Conservation (phyloP, 2,888 invertebrate genomes). For the Perithous albicinctus region DNA sequence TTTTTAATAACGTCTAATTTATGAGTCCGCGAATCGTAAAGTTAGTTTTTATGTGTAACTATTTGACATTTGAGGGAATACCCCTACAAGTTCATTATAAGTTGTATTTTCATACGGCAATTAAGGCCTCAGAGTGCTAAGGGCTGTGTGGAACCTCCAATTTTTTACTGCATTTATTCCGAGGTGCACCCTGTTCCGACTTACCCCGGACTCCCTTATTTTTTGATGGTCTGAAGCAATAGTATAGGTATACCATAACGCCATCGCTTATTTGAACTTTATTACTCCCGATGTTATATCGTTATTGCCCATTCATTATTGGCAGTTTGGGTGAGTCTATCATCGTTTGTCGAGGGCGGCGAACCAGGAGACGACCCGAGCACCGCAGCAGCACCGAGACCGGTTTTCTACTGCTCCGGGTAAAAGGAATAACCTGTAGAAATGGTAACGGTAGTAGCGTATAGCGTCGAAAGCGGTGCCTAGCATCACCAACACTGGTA, state of each 20-base stretch:
- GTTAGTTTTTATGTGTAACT: too few relatives aligned
- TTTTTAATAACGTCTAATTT: too few relatives aligned
- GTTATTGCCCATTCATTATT: conserved; percentile 67
- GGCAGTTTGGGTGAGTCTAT: conserved; percentile 61
- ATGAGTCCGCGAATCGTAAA: too few relatives aligned
- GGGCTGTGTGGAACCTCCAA: too few relatives aligned
- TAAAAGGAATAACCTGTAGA: conserved; percentile 56
- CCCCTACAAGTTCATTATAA: too few relatives aligned
- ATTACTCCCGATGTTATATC: conserved; percentile 65
- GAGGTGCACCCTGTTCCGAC: too few relatives aligned
- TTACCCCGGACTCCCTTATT: not conserved
- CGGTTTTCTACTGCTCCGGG: conserved; percentile 5
- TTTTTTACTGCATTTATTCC: too few relatives aligned
- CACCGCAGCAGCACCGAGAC: conserved; percentile 13
- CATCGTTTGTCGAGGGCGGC: conserved; percentile 59
- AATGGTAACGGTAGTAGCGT: conserved; percentile 6
- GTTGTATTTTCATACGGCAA: too few relatives aligned
- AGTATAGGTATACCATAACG: conserved; percentile 40
- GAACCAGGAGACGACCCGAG: conserved; percentile 39
- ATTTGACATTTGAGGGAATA: too few relatives aligned
- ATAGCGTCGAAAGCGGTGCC: conserved; percentile 32
- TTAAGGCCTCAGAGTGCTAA: too few relatives aligned
- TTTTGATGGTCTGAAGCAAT: conserved; percentile 10
- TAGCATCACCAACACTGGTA: conserved; percentile 28
- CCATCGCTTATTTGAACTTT: conserved; percentile 68